Evolutionary conservation across 1,140 invertebrate species (phyloP), one percentile per base, ranked within the genome.

Genomic region (Papilio polytes): DNA sequence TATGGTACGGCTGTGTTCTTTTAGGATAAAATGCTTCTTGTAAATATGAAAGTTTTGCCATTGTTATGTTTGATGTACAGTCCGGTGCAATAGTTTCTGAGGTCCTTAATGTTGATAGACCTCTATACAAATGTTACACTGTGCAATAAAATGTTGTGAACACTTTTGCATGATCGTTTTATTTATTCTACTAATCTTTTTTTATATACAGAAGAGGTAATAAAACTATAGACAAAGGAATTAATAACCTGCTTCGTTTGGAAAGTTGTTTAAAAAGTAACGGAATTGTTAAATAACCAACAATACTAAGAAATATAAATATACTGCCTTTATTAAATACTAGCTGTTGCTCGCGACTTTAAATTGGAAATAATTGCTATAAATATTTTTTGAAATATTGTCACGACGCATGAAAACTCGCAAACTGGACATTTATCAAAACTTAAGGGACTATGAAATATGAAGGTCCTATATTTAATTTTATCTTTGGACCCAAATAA

Each of bases 101-200:
- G 83, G 51, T 22, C 79, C 72, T 80, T 80, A 82, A 72, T 82
- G 63, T 83, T 81, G 81, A 83, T 83, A 56, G 44, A 80, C 81
- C 78, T 84, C 89, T 92, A 89, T 92, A 91, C 90, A 92, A 92
- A 87, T 88, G 90, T 93, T 92, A 91, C 82, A 89, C 87, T 86
- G 87, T 91, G 88, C 89, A 93, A 93, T 93, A 93, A 89, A 91
- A 89, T 70, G 90, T 92, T 92, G 90, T 93, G 92, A 91, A 88
- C 81, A 89, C 84, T 88, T 89, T 86, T 84, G 79, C 63, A 56
- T 70, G 18, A 66, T 73, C 41, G 48, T 87, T 84, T 87, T 84
- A 84, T 87, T 87, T 78, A 26, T 1, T 1, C 26, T 26, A 26
- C 26, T 26, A 26, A 26, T 26, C n/a, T 1, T 2, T 26, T 26